Evolutionary conservation across 2,797 vertebrate species (phyloP).

Genomic region (Cheirogaleus major): DNA sequence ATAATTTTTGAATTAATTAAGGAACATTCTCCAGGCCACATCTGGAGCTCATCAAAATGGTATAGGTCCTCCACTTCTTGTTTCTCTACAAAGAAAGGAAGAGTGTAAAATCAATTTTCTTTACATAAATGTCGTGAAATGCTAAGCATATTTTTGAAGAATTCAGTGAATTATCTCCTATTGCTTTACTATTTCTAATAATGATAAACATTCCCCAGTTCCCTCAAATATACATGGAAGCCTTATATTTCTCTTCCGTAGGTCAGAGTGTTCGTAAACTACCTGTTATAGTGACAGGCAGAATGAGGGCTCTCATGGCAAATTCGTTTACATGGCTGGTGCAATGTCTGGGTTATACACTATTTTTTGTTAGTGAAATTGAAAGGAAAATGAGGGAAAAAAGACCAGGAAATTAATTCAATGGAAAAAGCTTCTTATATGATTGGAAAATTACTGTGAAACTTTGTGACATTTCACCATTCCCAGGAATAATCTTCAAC

Average conservation of each 20-base stretch:
- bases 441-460: not conserved
- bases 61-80: not conserved
- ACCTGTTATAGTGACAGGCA: not conserved
- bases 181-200: not conserved
- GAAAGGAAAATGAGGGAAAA: not conserved
- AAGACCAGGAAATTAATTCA: not conserved
- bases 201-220: not conserved
- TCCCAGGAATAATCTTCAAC: not conserved
- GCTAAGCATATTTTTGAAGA: not conserved
- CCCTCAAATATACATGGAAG: not conserved
- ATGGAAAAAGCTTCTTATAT: not conserved
- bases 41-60: not conserved
- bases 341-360: not conserved
- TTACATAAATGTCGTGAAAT: not conserved
- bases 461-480: not conserved
- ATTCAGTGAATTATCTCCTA: not conserved
- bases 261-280: not conserved
- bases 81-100: not conserved
- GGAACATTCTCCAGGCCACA: not conserved
- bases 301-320: not conserved
- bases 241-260: not conserved
- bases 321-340: not conserved
- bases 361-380: constrained; percentile 18
- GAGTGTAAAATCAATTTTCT: not conserved
- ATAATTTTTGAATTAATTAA: constrained; percentile 1